Percentiles rank a stretch among this genome's conserved stretches.
phyloP scores from a whole-genome alignment of 2,888 invertebrate species.

The Nysson spinosus region DNA sequence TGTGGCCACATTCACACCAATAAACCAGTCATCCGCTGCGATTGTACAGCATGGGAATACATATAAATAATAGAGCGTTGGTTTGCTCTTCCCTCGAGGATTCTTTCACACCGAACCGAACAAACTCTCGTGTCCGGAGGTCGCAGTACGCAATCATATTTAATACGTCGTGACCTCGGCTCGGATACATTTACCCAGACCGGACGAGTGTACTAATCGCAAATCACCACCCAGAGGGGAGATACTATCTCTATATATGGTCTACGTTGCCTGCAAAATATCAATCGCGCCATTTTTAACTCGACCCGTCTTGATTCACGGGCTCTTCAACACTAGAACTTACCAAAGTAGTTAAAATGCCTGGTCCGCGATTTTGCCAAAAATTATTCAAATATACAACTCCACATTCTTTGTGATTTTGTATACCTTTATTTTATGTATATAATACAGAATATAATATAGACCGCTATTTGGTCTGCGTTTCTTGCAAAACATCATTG shows the following conservation, averaged over 20 bases:
- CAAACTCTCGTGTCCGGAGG: background rate
- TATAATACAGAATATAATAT: no score
- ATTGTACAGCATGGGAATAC: background rate
- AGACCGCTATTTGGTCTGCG: no score
- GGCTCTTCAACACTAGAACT: background rate
- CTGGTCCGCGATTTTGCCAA: no score
- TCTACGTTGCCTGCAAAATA: slow-evolving; percentile 29
- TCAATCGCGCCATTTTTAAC: slow-evolving; percentile 20
- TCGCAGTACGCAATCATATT: slow-evolving; percentile 25
- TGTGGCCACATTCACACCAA: background rate
- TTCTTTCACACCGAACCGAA: background rate
- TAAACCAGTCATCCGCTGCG: background rate
- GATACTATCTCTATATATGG: slow-evolving; percentile 21
- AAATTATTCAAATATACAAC: no score
- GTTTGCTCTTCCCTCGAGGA: slow-evolving; percentile 6
- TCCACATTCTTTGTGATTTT: no score
- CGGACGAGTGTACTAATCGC: slow-evolving; percentile 47
- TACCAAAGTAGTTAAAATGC: no score
- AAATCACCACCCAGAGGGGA: slow-evolving; percentile 29
- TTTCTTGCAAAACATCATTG: no score
- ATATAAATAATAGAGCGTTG: slow-evolving; percentile 19
- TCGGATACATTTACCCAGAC: slow-evolving; percentile 31
- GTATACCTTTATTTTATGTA: no score
- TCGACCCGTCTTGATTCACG: background rate
- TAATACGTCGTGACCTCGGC: slow-evolving; percentile 26